A percentile compares a stretch with the other conserved stretches of the same genome.
These are phyloP conservation scores for Anguilla marmorata DNA, from an alignment of 2,797 vertebrate genomes.

Conservation along the genomic window DNA sequence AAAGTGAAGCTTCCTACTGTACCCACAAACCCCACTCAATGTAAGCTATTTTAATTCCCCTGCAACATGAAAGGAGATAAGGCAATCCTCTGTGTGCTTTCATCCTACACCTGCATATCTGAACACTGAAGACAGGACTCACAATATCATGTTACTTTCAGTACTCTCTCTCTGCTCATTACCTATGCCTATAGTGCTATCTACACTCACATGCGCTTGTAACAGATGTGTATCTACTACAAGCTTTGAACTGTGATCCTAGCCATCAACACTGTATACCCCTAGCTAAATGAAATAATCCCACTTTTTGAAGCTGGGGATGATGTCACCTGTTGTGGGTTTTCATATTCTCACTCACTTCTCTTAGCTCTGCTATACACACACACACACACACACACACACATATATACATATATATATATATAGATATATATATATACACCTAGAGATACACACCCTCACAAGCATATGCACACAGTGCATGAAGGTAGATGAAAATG, in stretches of 20 bases:
- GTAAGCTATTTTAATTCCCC: neutral
- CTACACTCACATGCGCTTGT: neutral
- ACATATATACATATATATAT: too few relatives aligned
- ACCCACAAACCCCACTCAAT: neutral
- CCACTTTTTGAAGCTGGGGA: too few relatives aligned
- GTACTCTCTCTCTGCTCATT: neutral
- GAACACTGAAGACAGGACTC: too few relatives aligned
- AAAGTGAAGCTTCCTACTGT: conserved; percentile 20
- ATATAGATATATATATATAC: too few relatives aligned
- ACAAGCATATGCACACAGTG: too few relatives aligned
- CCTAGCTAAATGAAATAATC: neutral
- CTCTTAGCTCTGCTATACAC: too few relatives aligned
- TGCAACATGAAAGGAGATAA: neutral
- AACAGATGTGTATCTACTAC: conserved; percentile 30
- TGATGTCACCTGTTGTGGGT: neutral
- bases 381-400: too few relatives aligned
- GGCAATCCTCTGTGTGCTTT: neutral
- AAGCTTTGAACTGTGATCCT: too few relatives aligned
- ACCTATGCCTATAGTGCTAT: neutral
- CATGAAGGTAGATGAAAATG: too few relatives aligned
- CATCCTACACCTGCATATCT: neutral
- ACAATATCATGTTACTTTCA: neutral
- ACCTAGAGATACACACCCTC: too few relatives aligned
- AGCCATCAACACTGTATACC: neutral
- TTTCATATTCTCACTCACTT: too few relatives aligned